Percentiles rank a stretch among this genome's conserved stretches.
These are phyloP conservation scores for Coregonus suidteri DNA, from an alignment of 2,797 vertebrate genomes.

Conservation along the genomic window DNA sequence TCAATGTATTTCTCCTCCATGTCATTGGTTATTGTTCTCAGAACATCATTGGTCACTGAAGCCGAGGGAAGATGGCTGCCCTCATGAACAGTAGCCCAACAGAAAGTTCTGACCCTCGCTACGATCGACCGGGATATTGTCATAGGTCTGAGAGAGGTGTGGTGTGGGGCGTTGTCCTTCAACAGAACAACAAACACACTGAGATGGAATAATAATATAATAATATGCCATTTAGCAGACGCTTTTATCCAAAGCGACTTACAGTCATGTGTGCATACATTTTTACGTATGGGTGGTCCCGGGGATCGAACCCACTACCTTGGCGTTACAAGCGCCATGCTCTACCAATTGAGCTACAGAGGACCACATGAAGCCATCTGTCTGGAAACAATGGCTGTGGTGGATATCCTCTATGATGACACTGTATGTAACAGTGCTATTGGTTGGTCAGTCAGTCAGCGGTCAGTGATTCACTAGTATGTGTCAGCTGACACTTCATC, in stretches of 20 bases:
- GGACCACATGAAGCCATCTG: neutral
- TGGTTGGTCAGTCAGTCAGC: constrained; percentile 29
- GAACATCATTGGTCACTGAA: neutral
- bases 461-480: constrained; percentile 24
- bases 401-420: neutral
- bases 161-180: neutral
- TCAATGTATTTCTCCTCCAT: neutral
- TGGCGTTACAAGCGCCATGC: no score
- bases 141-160: constrained; percentile 1
- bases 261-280: no score
- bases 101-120: neutral
- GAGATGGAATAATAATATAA: neutral
- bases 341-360: no score
- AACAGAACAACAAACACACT: neutral
- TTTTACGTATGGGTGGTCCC: no score
- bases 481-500: constrained; percentile 40
- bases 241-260: no score
- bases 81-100: neutral
- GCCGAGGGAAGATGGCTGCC: neutral
- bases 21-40: neutral
- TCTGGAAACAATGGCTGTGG: constrained; percentile 13
- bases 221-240: no score
- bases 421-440: neutral
- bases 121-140: neutral
- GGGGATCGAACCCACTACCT: no score